A percentile compares a stretch with the other conserved stretches of the same genome.
Evolutionary conservation across 1,140 invertebrate species (phyloP).

Genomic region (Bombyx mandarina): DNA sequence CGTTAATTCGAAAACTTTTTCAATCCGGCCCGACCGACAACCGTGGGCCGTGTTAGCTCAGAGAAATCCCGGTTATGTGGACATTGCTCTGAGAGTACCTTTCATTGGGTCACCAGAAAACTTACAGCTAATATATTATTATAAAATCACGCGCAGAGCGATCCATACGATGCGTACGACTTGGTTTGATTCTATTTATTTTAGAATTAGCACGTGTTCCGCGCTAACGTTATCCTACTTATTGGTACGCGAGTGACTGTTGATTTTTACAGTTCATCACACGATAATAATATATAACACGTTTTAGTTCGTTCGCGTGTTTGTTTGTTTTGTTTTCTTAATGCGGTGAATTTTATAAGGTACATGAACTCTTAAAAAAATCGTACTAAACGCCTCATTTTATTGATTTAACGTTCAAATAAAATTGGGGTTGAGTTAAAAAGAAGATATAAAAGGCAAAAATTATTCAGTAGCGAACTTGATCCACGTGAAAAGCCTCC

Average conservation of each 20-base stretch:
- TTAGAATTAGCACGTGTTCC: constrained; percentile 32
- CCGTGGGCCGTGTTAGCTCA: constrained; percentile 3
- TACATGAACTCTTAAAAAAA: constrained; percentile 21
- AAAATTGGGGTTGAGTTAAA: constrained; percentile 48
- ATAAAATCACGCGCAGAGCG: constrained; percentile 55
- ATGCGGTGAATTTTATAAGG: constrained; percentile 20
- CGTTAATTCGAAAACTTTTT: background rate
- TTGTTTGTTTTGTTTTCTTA: constrained; percentile 20
- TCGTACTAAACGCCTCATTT: constrained; percentile 22
- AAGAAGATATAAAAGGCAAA: constrained; percentile 32
- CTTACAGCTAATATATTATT: constrained; percentile 62
- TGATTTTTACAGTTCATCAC: constrained; percentile 42
- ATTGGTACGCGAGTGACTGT: constrained; percentile 32
- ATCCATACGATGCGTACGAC: constrained; percentile 25
- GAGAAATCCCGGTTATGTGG: constrained; percentile 50
- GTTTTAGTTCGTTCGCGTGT: constrained; percentile 18
- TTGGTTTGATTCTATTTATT: constrained; percentile 43
- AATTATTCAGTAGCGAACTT: constrained; percentile 59
- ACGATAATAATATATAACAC: constrained; percentile 40
- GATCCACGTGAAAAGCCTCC: constrained; percentile 45
- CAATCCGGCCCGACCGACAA: background rate
- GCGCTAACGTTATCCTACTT: constrained; percentile 54
- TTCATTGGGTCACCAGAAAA: constrained; percentile 38
- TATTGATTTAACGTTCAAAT: constrained; percentile 56
- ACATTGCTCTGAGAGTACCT: constrained; percentile 34